phyloP scores from a whole-genome alignment of 2,888 invertebrate genomes.

The Lasioglossum calceatum region DNA sequence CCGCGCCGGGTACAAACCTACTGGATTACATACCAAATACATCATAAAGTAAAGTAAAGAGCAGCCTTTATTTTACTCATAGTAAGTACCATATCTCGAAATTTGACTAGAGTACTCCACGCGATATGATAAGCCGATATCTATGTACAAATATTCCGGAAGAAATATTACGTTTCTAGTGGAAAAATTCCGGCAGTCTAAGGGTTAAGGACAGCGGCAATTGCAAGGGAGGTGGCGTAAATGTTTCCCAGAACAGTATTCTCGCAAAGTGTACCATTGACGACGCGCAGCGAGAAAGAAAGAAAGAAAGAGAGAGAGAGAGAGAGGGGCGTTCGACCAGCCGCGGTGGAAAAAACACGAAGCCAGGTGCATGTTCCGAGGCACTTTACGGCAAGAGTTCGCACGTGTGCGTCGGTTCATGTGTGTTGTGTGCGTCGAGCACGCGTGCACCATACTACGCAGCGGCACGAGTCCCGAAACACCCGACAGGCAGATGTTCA shows the following conservation, averaged over 20 bases:
- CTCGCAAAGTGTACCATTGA: slow-evolving; percentile 36
- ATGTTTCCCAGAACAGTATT: slow-evolving; percentile 14
- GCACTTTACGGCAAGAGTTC: slow-evolving; percentile 32
- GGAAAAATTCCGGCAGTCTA: too few relatives aligned
- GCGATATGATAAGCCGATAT: too few relatives aligned
- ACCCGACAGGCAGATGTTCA: slow-evolving; percentile 70
- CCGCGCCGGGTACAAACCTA: too few relatives aligned
- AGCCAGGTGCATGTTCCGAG: slow-evolving; percentile 65
- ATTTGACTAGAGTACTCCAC: too few relatives aligned
- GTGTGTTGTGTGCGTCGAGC: slow-evolving; percentile 39
- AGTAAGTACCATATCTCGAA: too few relatives aligned
- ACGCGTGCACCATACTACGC: slow-evolving; percentile 57
- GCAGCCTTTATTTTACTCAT: too few relatives aligned
- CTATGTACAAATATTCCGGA: too few relatives aligned
- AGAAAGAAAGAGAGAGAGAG: slow-evolving; percentile 8
- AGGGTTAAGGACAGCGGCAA: neutral
- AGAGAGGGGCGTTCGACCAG: slow-evolving; percentile 4
- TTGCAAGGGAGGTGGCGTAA: neutral
- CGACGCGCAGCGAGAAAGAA: slow-evolving; percentile 1
- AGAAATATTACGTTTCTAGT: too few relatives aligned
- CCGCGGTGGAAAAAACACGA: slow-evolving; percentile 41
- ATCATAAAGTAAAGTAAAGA: too few relatives aligned
- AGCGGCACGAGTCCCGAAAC: slow-evolving; percentile 66
- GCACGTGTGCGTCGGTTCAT: neutral
- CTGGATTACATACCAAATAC: too few relatives aligned